A percentile compares a stretch with the other conserved stretches of the same genome.
Conservation (phyloP, 2,888 invertebrate species). For the Drosophila borealis region DNA sequence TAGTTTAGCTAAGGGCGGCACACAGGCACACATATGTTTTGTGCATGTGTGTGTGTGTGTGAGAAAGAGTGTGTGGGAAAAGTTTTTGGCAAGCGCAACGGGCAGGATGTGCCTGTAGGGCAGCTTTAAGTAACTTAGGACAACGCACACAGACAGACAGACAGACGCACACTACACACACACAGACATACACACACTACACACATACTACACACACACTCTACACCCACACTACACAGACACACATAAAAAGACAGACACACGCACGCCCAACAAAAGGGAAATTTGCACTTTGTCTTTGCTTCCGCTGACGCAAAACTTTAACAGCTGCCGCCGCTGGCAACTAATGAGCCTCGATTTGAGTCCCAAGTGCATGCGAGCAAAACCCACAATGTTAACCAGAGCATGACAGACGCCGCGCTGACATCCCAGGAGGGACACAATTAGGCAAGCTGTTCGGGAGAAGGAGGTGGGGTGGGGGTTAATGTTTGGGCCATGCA, state of each 20-base stretch:
- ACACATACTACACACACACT: constrained; percentile 14
- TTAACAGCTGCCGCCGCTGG: constrained; percentile 38
- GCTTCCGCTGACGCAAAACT: constrained; percentile 61
- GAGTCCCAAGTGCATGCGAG: constrained; percentile 26
- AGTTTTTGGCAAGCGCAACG: constrained; percentile 42
- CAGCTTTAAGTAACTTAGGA: constrained; percentile 55
- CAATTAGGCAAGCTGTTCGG: constrained; percentile 30
- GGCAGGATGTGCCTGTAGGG: constrained; percentile 37
- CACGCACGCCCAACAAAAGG: constrained; percentile 34
- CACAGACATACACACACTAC: constrained; percentile 15
- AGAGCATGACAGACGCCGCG: constrained; percentile 18
- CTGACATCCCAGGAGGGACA: constrained; percentile 47
- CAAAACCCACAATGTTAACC: constrained; percentile 29
- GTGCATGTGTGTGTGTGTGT: constrained; percentile 4
- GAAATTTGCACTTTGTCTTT: constrained; percentile 75
- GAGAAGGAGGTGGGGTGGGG: neutral
- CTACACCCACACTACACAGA: constrained; percentile 10
- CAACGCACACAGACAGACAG: constrained; percentile 19
- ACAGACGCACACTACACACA: neutral
- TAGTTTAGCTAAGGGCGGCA: constrained; percentile 27
- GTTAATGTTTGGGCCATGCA: neutral
- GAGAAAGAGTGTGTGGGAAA: constrained; percentile 14
- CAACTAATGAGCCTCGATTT: constrained; percentile 53
- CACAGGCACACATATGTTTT: constrained; percentile 11
- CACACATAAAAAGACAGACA: constrained; percentile 12